Conservation (phyloP, 1,140 invertebrate species). For the Fopius arisanus region DNA sequence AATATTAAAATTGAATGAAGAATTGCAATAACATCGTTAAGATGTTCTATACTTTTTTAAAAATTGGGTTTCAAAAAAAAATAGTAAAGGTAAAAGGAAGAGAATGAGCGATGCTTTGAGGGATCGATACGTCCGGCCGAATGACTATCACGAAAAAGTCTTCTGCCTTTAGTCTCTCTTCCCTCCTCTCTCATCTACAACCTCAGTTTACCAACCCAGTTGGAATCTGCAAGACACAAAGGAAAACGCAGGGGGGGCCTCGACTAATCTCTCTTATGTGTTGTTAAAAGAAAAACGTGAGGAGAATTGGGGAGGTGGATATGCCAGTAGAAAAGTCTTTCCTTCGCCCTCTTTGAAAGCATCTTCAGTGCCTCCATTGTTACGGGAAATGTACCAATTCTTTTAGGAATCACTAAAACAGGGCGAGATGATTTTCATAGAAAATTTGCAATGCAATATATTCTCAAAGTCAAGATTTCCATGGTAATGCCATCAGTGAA, state of each 20-base stretch:
- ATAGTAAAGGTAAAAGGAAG: no score
- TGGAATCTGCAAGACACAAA: background rate
- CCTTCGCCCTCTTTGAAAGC: background rate
- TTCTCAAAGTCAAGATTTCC: background rate
- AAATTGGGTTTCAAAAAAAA: no score
- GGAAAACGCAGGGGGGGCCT: background rate
- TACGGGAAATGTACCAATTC: background rate
- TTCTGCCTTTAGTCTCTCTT: background rate
- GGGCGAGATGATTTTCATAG: no score
- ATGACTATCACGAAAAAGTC: constrained; percentile 15
- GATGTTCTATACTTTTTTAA: no score
- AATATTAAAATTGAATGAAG: no score
- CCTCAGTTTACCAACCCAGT: background rate
- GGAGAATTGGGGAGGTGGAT: constrained; percentile 12
- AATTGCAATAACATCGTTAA: no score
- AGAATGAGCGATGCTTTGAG: background rate
- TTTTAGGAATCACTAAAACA: background rate
- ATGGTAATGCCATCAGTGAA: no score
- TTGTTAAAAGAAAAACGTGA: background rate
- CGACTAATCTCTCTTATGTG: background rate
- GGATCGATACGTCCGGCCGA: constrained; percentile 24
- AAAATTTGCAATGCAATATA: background rate
- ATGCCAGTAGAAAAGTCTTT: background rate
- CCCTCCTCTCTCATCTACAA: background rate
- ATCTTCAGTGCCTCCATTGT: background rate